These are phyloP conservation scores for Trichonephila inaurata DNA, from an alignment of 1,140 invertebrate genomes.

Conservation along the genomic window DNA sequence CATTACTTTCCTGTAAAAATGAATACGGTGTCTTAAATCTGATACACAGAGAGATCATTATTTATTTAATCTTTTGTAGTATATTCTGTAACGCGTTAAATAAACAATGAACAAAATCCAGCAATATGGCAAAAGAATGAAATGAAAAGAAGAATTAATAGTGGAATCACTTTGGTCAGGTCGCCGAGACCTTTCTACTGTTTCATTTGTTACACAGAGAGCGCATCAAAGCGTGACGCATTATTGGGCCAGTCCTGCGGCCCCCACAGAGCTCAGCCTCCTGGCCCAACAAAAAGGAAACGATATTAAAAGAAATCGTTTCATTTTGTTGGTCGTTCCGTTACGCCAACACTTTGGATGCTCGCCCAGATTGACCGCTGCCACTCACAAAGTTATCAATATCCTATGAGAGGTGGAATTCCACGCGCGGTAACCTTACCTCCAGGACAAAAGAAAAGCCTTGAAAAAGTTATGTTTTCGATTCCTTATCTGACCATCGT, in stretches of 20 bases:
- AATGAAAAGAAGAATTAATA: not conserved
- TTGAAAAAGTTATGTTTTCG: not conserved
- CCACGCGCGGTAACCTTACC: not conserved
- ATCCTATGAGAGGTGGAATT: not conserved
- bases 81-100: too few relatives aligned
- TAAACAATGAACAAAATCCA: too few relatives aligned
- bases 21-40: too few relatives aligned
- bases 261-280: not conserved
- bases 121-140: too few relatives aligned
- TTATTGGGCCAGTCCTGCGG: not conserved
- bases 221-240: conserved; percentile 10
- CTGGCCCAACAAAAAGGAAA: not conserved
- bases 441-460: not conserved
- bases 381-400: not conserved
- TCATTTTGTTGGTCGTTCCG: not conserved
- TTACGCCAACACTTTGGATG: not conserved
- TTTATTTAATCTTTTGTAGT: too few relatives aligned
- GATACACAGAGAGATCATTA: too few relatives aligned
- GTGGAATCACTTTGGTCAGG: not conserved
- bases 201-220: not conserved
- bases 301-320: not conserved
- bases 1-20: too few relatives aligned
- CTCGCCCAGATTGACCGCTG: not conserved
- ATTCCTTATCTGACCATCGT: not conserved
- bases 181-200: not conserved